A percentile compares a stretch with the other conserved stretches of the same genome.
phyloP scores from a whole-genome alignment of 2,888 invertebrate species.

The Amiota communis region DNA sequence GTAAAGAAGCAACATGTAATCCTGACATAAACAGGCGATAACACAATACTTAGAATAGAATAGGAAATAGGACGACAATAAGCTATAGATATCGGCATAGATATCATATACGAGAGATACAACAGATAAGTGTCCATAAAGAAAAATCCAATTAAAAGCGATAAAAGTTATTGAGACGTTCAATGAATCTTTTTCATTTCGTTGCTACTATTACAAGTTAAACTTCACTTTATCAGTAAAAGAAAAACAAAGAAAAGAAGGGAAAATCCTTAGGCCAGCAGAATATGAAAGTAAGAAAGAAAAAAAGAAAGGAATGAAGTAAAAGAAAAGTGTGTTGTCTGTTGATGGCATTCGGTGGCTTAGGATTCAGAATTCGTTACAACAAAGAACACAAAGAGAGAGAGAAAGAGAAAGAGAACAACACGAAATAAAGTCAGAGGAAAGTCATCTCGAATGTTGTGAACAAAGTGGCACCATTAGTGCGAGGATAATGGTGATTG shows the following conservation, averaged over 20 bases:
- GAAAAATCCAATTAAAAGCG: constrained; percentile 67
- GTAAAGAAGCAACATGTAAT: neutral
- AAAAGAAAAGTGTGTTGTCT: constrained; percentile 16
- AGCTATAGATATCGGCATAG: no score
- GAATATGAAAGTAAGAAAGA: neutral
- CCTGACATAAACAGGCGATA: neutral
- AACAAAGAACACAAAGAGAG: no score
- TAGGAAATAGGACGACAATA: no score
- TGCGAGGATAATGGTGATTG: constrained; percentile 47
- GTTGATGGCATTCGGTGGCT: neutral
- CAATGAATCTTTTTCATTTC: neutral
- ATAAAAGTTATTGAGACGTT: constrained; percentile 64
- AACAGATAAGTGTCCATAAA: constrained; percentile 44
- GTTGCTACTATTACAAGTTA: neutral
- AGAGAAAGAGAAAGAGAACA: no score
- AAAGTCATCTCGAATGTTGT: constrained; percentile 39
- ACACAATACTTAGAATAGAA: neutral
- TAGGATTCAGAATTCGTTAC: no score
- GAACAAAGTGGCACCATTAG: constrained; percentile 58
- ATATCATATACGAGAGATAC: no score
- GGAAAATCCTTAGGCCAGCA: constrained; percentile 12
- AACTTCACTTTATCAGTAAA: neutral
- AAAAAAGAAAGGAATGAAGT: neutral
- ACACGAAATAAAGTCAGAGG: constrained; percentile 17
- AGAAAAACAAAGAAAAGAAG: neutral